Conservation (phyloP, 2,113 vertebrate species). For the Lasiurus borealis region DNA sequence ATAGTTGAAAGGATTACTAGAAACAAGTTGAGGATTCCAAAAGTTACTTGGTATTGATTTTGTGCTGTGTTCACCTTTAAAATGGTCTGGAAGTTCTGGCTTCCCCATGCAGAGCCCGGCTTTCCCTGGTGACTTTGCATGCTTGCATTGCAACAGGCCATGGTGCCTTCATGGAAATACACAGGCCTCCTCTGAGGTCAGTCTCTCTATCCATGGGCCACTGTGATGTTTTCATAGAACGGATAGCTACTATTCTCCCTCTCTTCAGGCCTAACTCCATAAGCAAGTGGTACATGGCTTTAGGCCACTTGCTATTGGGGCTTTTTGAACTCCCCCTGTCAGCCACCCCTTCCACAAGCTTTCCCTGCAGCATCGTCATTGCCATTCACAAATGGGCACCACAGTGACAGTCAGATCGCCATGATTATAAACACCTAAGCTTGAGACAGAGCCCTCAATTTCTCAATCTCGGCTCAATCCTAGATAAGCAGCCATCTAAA, state of each 20-base stretch:
- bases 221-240: neutral
- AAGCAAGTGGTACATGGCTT: neutral
- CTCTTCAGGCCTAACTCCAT: neutral
- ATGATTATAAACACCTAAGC: neutral
- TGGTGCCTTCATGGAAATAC: neutral
- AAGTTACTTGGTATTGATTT: neutral
- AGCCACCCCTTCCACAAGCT: neutral
- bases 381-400: neutral
- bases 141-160: neutral
- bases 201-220: neutral
- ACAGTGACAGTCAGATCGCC: neutral
- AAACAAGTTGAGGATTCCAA: neutral
- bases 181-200: conserved; percentile 10
- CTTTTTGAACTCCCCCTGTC: neutral
- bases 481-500: neutral
- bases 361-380: neutral
- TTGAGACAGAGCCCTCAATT: neutral
- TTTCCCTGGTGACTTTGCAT: neutral
- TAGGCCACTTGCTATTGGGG: neutral
- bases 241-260: neutral
- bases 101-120: neutral
- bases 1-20: neutral
- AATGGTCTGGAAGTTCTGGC: conserved; percentile 16
- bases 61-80: neutral
- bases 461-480: neutral